Conservation (phyloP, 2,888 invertebrate genomes). For the Hyppa rectilinea region DNA sequence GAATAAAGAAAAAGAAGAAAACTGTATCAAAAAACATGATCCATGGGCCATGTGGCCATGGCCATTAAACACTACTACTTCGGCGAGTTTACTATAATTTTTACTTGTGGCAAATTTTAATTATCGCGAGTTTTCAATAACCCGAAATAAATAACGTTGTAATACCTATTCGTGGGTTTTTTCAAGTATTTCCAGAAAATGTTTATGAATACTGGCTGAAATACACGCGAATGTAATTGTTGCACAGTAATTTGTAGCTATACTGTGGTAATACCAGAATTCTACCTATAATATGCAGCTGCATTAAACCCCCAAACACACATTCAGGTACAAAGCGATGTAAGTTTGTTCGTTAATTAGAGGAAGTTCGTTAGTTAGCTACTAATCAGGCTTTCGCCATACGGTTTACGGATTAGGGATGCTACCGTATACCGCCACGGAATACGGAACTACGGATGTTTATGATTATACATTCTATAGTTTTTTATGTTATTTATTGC, state of each 20-base stretch:
- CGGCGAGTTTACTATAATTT: no score
- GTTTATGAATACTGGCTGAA: not conserved
- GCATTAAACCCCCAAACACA: constrained; percentile 1
- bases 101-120: no score
- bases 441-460: not conserved
- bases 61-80: no score
- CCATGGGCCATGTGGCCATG: no score
- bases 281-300: not conserved
- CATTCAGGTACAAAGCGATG: constrained; percentile 17
- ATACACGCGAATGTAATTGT: no score
- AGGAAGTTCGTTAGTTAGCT: constrained; percentile 34
- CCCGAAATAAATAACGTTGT: no score
- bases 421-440: not conserved
- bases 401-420: constrained; percentile 5
- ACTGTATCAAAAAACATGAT: no score
- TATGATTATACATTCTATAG: no score
- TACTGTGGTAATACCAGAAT: not conserved
- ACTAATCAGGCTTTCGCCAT: constrained; percentile 28
- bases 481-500: no score
- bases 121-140: no score
- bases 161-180: no score
- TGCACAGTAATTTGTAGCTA: not conserved
- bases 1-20: no score
- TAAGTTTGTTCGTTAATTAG: constrained; percentile 44
- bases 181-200: not conserved